phyloP scores from a whole-genome alignment of 2,797 vertebrate genomes.

The Micromesistius poutassou region DNA sequence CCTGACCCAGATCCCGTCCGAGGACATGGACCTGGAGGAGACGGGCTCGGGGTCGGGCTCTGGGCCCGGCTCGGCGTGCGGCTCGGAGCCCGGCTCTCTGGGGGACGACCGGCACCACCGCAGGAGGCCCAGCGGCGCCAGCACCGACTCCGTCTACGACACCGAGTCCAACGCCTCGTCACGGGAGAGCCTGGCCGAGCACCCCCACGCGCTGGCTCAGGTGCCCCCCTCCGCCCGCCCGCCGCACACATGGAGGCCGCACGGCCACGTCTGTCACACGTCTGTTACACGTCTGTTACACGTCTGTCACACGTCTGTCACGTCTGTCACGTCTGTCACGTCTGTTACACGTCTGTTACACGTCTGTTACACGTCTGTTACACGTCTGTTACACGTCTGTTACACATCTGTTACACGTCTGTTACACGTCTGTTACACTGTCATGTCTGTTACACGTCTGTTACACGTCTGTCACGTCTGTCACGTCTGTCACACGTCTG shows the following conservation, averaged over 20 bases:
- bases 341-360: no score
- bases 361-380: no score
- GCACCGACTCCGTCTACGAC: conserved; percentile 60
- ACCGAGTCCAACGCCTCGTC: conserved; percentile 64
- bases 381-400: no score
- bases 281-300: no score
- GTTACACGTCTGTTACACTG: no score
- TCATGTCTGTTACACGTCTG: no score
- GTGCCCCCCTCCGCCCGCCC: conserved; percentile 28
- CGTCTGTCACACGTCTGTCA: no score
- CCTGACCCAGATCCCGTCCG: conserved; percentile 82
- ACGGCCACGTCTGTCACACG: not conserved
- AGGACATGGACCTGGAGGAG: conserved; percentile 82
- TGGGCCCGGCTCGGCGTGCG: conserved; percentile 48
- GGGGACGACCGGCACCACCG: conserved; percentile 52
- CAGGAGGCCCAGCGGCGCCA: conserved; percentile 50
- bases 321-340: no score
- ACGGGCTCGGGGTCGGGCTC: conserved; percentile 57
- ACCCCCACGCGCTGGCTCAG: conserved; percentile 48
- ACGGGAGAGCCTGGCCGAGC: conserved; percentile 56
- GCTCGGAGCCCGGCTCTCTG: conserved; percentile 54
- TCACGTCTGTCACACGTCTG: no score
- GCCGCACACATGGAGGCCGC: not conserved
- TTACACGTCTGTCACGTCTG: no score
- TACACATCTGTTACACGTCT: no score